Conservation (phyloP, 1,140 invertebrate species). For the Drosophila tsacasi region DNA sequence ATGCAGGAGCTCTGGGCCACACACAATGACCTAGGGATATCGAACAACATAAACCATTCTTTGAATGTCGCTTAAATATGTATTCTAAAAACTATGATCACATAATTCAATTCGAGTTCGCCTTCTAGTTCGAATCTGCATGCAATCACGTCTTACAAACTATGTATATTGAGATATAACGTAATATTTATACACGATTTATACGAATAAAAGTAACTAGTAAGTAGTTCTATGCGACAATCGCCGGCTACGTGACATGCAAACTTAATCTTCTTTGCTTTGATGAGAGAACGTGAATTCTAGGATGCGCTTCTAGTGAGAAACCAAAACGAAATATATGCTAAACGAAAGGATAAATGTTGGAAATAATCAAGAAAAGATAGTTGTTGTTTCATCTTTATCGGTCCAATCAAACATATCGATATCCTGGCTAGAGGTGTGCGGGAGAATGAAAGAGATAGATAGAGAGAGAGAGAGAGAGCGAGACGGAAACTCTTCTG, state of each 20-base stretch:
- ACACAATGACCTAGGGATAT: constrained; percentile 13
- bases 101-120: background rate
- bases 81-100: constrained; percentile 23
- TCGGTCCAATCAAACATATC: constrained; percentile 21
- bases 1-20: background rate
- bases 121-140: constrained; percentile 14
- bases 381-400: constrained; percentile 7
- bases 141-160: constrained; percentile 33
- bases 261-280: constrained; percentile 23
- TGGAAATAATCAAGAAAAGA: constrained; percentile 18
- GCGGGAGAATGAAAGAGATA: background rate
- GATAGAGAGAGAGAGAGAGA: background rate
- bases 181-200: constrained; percentile 19
- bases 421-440: background rate
- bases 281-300: constrained; percentile 4
- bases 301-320: constrained; percentile 20
- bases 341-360: constrained; percentile 28
- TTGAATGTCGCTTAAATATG: constrained; percentile 20
- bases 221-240: constrained; percentile 22
- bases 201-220: constrained; percentile 23
- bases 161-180: constrained; percentile 16
- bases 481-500: background rate
- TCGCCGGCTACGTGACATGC: constrained; percentile 43
- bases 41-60: constrained; percentile 29
- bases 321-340: constrained; percentile 29